phyloP scores from a whole-genome alignment of 2,888 invertebrate species.

The Mactromeris polynyma region DNA sequence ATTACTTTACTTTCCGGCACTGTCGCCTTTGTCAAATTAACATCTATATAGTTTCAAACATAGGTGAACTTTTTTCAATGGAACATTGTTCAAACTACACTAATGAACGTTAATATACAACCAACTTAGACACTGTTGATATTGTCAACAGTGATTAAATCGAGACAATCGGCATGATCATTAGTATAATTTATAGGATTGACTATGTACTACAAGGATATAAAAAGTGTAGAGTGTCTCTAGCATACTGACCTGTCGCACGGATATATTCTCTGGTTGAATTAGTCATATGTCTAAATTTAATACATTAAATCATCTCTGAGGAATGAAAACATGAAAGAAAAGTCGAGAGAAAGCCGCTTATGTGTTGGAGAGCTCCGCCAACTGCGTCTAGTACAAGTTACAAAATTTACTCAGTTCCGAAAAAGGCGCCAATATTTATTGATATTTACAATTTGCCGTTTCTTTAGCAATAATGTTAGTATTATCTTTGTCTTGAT shows the following conservation, averaged over 20 bases:
- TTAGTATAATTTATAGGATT: not conserved
- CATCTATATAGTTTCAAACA: not conserved
- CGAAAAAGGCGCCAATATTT: not conserved
- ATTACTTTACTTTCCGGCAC: not conserved
- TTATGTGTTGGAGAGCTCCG: not conserved
- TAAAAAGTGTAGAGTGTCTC: not conserved
- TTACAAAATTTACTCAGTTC: not conserved
- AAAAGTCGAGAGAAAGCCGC: not conserved
- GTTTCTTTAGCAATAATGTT: not conserved
- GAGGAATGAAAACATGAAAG: not conserved
- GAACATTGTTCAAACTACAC: not conserved
- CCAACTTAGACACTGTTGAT: not conserved
- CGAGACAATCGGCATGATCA: not conserved
- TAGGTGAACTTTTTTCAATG: not conserved
- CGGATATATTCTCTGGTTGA: not conserved
- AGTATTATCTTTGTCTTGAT: not conserved
- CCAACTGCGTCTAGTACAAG: not conserved
- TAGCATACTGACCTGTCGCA: not conserved
- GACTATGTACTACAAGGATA: not conserved
- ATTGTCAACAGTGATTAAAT: not conserved
- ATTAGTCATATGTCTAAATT: constrained; percentile 7
- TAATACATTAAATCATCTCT: not conserved
- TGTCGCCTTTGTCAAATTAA: not conserved
- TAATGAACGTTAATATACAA: not conserved
- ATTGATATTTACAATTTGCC: not conserved